Conservation (phyloP, 1,140 invertebrate species). For the Coelopa frigida region DNA sequence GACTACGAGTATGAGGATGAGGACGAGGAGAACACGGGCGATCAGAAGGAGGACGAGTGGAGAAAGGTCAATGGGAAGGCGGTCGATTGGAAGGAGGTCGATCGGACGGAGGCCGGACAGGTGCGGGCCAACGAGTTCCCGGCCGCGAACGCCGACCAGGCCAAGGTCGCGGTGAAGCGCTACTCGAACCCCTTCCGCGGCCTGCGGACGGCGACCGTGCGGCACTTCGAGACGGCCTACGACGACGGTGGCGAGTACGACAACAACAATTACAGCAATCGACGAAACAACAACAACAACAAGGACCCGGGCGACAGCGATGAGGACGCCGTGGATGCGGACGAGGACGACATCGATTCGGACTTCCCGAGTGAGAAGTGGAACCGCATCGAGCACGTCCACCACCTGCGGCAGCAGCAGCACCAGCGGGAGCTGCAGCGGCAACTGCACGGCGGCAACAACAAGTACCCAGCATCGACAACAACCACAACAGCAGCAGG, state of each 20-base stretch:
- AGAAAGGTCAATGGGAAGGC: too few relatives aligned
- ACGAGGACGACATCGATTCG: background rate
- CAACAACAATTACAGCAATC: too few relatives aligned
- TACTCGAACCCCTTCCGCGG: slow-evolving; percentile 3
- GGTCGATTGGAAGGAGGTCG: too few relatives aligned
- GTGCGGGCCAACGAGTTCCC: too few relatives aligned
- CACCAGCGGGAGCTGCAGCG: slow-evolving; percentile 11
- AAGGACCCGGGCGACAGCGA: too few relatives aligned
- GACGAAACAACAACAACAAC: slow-evolving; percentile 4
- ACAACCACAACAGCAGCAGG: slow-evolving; percentile 1
- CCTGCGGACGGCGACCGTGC: background rate
- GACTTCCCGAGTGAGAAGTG: slow-evolving; percentile 12
- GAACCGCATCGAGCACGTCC: slow-evolving; percentile 12
- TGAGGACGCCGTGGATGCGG: background rate
- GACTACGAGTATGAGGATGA: slow-evolving; percentile 4
- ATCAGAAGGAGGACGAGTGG: background rate
- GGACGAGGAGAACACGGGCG: background rate
- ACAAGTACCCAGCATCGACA: background rate
- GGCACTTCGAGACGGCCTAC: too few relatives aligned
- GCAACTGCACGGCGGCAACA: background rate
- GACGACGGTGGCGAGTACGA: too few relatives aligned
- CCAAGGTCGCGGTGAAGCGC: slow-evolving; percentile 6
- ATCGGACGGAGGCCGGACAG: too few relatives aligned
- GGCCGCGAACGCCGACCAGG: background rate
- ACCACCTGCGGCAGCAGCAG: slow-evolving; percentile 12